Evolutionary conservation across 2,113 vertebrate species (phyloP).

Genomic region (Hoplias malabaricus): DNA sequence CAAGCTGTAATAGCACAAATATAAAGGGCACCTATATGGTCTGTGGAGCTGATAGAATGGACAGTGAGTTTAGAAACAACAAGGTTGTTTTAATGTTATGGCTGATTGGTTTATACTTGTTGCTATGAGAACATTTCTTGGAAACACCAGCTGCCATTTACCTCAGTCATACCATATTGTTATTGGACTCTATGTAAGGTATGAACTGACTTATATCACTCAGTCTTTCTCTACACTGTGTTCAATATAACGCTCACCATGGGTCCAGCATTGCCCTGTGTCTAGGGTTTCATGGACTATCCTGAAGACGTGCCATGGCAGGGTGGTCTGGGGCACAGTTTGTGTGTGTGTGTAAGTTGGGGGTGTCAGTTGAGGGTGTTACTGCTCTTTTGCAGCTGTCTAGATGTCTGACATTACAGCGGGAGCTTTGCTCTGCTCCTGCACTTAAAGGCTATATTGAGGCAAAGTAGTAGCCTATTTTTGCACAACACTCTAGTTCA

Average conservation of each 20-base stretch:
- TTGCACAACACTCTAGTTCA: neutral
- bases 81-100: too few relatives aligned
- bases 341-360: neutral
- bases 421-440: slow-evolving; percentile 6
- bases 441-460: neutral
- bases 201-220: too few relatives aligned
- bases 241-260: neutral
- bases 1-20: too few relatives aligned
- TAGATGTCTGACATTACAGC: slow-evolving; percentile 33
- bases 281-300: neutral
- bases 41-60: too few relatives aligned
- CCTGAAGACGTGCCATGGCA: neutral
- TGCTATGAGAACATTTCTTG: too few relatives aligned
- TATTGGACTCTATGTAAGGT: too few relatives aligned
- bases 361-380: neutral
- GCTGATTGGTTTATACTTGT: too few relatives aligned
- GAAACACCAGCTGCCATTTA: too few relatives aligned
- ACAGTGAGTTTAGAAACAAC: too few relatives aligned
- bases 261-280: neutral
- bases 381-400: slow-evolving; percentile 31
- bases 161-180: too few relatives aligned
- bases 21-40: too few relatives aligned
- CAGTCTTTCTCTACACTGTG: too few relatives aligned
- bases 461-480: slow-evolving; percentile 9
- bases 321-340: neutral